These are phyloP conservation scores for Agriopis marginaria DNA, from an alignment of 2,888 invertebrate genomes.

Conservation along the genomic window DNA sequence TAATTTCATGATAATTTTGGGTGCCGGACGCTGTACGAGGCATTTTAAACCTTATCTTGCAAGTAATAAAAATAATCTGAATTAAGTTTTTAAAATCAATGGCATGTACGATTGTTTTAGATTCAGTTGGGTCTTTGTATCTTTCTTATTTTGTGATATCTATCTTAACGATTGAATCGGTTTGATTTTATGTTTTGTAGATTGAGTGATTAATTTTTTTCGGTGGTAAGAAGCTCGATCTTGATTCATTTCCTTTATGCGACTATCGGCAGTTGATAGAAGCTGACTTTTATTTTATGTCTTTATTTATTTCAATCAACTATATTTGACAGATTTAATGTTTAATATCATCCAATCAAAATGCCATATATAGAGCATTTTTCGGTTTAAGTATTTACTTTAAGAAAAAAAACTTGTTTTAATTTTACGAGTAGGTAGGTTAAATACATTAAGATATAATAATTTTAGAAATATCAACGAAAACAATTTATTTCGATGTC, in stretches of 20 bases:
- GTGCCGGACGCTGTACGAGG: too few species aligned
- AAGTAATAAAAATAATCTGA: too few species aligned
- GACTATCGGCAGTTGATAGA: conserved; percentile 4
- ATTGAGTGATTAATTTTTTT: conserved; percentile 29
- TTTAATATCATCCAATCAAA: not conserved
- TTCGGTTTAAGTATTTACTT: not conserved
- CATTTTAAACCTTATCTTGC: too few species aligned
- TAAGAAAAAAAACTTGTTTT: conserved; percentile 3
- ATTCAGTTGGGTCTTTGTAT: not conserved
- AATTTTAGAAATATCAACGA: too few species aligned
- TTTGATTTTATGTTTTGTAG: conserved; percentile 30
- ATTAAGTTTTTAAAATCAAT: not conserved
- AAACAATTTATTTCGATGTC: too few species aligned
- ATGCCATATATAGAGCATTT: not conserved
- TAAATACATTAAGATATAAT: too few species aligned
- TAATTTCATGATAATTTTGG: too few species aligned
- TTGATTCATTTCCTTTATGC: conserved; percentile 24
- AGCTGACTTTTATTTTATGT: conserved; percentile 17
- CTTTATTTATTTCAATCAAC: conserved; percentile 25
- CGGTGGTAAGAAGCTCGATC: conserved; percentile 16
- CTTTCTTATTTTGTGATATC: conserved; percentile 19
- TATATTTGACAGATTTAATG: conserved; percentile 7
- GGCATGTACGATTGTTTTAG: not conserved
- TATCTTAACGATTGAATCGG: conserved; percentile 29
- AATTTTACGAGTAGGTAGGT: not conserved